These are phyloP conservation scores for Aporophyla lueneburgensis DNA, from an alignment of 2,888 invertebrate species.

Conservation along the genomic window DNA sequence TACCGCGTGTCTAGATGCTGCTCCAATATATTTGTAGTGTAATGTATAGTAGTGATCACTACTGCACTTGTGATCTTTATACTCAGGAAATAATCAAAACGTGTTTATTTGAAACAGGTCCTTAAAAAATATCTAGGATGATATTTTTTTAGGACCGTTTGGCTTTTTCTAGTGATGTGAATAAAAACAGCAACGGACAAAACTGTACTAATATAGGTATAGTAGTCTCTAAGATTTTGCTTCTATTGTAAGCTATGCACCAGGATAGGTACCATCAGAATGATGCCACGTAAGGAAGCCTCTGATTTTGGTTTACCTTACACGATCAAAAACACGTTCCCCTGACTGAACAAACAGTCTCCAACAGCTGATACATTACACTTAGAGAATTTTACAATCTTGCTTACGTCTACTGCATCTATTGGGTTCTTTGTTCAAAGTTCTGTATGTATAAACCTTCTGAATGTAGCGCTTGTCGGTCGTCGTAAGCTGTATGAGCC, in stretches of 20 bases:
- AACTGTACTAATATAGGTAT: not conserved
- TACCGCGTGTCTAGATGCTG: no score
- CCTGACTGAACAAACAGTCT: not conserved
- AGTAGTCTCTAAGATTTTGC: not conserved
- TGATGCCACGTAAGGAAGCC: not conserved
- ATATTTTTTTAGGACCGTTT: no score
- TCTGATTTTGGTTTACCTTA: not conserved
- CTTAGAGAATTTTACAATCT: not conserved
- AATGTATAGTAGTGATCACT: no score
- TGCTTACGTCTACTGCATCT: not conserved
- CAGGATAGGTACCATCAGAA: not conserved
- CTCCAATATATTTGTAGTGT: no score
- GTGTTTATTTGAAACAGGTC: not conserved
- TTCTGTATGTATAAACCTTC: conserved; percentile 5
- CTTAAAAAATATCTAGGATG: no score
- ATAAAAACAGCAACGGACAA: not conserved
- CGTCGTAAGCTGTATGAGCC: not conserved
- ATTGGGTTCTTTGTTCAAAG: conserved; percentile 7
- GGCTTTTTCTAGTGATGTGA: not conserved
- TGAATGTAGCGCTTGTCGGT: not conserved
- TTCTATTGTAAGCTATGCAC: not conserved
- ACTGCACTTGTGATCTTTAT: not conserved
- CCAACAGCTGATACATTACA: not conserved
- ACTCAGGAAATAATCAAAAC: not conserved
- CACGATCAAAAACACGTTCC: not conserved